phyloP scores from a whole-genome alignment of 2,888 invertebrate species.

The Pecten maximus region DNA sequence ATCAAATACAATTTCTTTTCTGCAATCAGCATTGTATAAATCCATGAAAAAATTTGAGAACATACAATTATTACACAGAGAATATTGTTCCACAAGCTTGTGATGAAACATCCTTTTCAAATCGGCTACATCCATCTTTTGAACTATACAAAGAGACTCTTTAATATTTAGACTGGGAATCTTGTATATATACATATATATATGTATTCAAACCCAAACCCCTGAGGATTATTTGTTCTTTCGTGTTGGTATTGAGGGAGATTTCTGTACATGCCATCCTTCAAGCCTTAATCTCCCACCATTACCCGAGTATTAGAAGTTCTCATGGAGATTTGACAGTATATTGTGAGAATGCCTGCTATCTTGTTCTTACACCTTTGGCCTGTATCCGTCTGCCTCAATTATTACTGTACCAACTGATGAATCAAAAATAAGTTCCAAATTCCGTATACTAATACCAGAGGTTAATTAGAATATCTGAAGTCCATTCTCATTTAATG shows the following conservation, averaged over 20 bases:
- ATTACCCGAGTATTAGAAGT: constrained; percentile 30
- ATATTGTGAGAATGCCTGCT: constrained; percentile 23
- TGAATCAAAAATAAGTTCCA: not conserved
- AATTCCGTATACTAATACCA: not conserved
- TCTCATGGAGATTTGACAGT: constrained; percentile 35
- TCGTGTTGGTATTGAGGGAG: constrained; percentile 27
- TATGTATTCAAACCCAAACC: constrained; percentile 28
- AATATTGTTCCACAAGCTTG: not conserved
- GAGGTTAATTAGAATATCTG: not conserved
- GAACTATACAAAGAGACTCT: constrained; percentile 4
- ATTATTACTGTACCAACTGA: not conserved
- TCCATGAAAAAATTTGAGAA: not conserved
- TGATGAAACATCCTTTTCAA: not conserved
- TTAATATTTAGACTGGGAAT: constrained; percentile 23
- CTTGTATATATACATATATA: constrained; percentile 11
- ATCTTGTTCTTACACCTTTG: constrained; percentile 26
- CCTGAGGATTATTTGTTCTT: constrained; percentile 20
- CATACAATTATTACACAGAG: not conserved
- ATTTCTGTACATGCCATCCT: constrained; percentile 29
- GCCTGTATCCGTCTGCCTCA: not conserved
- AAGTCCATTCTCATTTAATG: not conserved
- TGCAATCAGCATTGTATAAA: not conserved
- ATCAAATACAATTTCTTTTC: not conserved
- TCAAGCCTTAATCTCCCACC: constrained; percentile 8
- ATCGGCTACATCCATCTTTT: constrained; percentile 11